These are phyloP conservation scores for Petrolisthes manimaculis DNA, from an alignment of 2,888 invertebrate genomes.

Conservation along the genomic window DNA sequence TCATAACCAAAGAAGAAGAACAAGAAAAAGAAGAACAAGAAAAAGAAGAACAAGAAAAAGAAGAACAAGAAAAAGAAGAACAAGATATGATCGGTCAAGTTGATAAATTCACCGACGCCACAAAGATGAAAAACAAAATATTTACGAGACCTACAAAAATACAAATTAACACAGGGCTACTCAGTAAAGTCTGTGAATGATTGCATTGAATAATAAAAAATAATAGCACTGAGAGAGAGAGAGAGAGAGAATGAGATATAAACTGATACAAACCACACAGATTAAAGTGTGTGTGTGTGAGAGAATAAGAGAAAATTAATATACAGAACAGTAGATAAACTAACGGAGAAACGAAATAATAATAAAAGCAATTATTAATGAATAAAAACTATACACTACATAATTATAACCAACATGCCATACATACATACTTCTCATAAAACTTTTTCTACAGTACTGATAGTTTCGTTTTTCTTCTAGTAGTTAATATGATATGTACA, in stretches of 20 bases:
- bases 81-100: neutral
- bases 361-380: too few species aligned
- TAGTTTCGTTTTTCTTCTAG: too few species aligned
- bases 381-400: neutral
- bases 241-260: neutral
- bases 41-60: neutral
- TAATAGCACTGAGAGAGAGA: neutral
- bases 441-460: neutral
- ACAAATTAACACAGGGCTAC: neutral
- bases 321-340: too few species aligned
- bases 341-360: too few species aligned
- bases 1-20: neutral
- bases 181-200: neutral
- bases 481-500: constrained; percentile 2
- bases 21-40: neutral
- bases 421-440: neutral
- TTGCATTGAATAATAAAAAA: neutral
- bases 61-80: neutral
- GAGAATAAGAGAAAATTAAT: too few species aligned
- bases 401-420: constrained; percentile 14
- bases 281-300: too few species aligned
- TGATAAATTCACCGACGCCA: too few species aligned
- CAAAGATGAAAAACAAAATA: neutral
- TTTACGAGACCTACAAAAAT: neutral
- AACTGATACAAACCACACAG: neutral